Percentiles rank a stretch among this genome's conserved stretches.
These are phyloP conservation scores for Theocolax elegans DNA, from an alignment of 1,140 invertebrate genomes.

Conservation along the genomic window DNA sequence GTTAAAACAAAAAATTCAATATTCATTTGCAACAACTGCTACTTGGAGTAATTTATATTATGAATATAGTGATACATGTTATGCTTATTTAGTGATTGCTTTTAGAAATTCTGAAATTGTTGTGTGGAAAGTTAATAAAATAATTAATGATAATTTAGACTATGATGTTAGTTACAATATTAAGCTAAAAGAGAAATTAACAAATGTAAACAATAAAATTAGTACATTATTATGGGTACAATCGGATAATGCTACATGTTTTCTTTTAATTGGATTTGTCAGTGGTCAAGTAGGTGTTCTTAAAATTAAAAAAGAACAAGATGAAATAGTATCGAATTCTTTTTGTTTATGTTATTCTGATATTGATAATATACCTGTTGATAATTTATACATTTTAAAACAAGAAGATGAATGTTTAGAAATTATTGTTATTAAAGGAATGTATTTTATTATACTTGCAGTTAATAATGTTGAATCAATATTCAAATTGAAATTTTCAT, in stretches of 20 bases:
- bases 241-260: constrained; percentile 39
- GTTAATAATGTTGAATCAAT: constrained; percentile 42
- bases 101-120: constrained; percentile 56
- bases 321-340: constrained; percentile 35
- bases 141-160: constrained; percentile 42
- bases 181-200: constrained; percentile 41
- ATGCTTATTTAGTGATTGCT: constrained; percentile 56
- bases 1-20: constrained; percentile 44
- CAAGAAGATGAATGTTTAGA: constrained; percentile 38
- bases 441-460: constrained; percentile 46
- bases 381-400: constrained; percentile 45
- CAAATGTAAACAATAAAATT: constrained; percentile 44
- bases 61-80: constrained; percentile 31
- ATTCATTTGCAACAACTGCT: constrained; percentile 53
- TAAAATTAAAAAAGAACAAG: constrained; percentile 38
- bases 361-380: constrained; percentile 51
- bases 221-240: constrained; percentile 53
- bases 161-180: constrained; percentile 42
- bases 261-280: constrained; percentile 56
- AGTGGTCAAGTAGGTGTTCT: constrained; percentile 55
- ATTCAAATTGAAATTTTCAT: constrained; percentile 37
- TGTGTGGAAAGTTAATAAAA: constrained; percentile 54
- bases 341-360: constrained; percentile 46
- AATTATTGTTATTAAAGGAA: constrained; percentile 50
- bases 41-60: constrained; percentile 56